These are phyloP conservation scores for Bettongia penicillata DNA, from an alignment of 2,113 vertebrate genomes.

Conservation along the genomic window DNA sequence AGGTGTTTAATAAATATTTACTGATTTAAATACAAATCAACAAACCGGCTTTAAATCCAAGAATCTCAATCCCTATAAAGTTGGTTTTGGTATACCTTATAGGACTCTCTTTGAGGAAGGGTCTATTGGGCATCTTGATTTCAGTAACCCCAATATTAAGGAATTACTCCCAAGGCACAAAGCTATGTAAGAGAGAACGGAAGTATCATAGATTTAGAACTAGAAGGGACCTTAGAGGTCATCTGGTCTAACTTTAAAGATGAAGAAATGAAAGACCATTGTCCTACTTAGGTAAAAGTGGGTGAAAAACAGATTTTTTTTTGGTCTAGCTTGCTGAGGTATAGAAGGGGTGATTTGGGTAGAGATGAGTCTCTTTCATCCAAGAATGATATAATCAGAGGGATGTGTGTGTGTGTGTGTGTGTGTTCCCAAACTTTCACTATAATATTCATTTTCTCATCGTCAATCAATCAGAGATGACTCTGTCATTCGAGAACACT, in stretches of 20 bases:
- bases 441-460: too few species aligned
- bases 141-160: background rate
- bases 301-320: too few species aligned
- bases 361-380: too few species aligned
- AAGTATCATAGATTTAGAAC: background rate
- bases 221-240: background rate
- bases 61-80: background rate
- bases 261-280: background rate
- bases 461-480: too few species aligned
- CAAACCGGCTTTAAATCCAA: background rate
- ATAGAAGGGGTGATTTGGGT: too few species aligned
- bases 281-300: too few species aligned
- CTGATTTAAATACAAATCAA: background rate
- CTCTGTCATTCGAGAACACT: too few species aligned
- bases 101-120: background rate
- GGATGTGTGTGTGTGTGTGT: too few species aligned
- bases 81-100: background rate
- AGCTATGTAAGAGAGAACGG: background rate
- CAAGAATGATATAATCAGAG: too few species aligned
- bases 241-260: background rate
- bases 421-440: too few species aligned
- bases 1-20: background rate
- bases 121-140: background rate
- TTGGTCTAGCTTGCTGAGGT: too few species aligned
- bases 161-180: background rate